These are phyloP conservation scores for Drosophila parabipectinata DNA, from an alignment of 1,140 invertebrate genomes.

Conservation along the genomic window DNA sequence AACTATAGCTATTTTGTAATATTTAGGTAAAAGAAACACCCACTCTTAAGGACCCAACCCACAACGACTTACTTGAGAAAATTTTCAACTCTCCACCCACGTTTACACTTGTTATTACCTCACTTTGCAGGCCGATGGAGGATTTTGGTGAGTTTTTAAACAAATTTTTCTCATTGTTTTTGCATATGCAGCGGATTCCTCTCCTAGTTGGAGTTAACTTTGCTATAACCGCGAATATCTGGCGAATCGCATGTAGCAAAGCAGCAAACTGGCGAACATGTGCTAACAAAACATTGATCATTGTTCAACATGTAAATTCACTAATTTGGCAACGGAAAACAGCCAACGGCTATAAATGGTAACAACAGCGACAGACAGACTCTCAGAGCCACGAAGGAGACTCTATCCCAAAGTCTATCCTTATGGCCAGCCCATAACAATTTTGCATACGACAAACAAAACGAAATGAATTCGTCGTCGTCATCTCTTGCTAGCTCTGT, in stretches of 20 bases:
- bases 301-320: constrained; percentile 83
- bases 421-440: constrained; percentile 68
- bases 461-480: constrained; percentile 71
- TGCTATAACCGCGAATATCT: constrained; percentile 42
- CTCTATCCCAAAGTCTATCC: constrained; percentile 38
- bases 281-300: constrained; percentile 83
- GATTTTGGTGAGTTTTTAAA: constrained; percentile 13
- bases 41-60: background rate
- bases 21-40: background rate
- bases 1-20: background rate
- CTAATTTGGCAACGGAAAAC: constrained; percentile 79
- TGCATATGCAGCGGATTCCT: constrained; percentile 36
- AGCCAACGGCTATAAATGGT: constrained; percentile 76
- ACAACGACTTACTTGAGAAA: constrained; percentile 3
- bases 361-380: constrained; percentile 57
- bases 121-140: constrained; percentile 18
- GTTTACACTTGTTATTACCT: constrained; percentile 46
- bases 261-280: constrained; percentile 65
- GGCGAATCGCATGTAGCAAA: constrained; percentile 31
- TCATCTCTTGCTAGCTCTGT: constrained; percentile 22
- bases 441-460: constrained; percentile 72
- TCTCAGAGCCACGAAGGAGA: constrained; percentile 23
- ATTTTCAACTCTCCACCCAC: constrained; percentile 18
- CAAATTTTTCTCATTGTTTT: constrained; percentile 63
- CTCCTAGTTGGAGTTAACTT: constrained; percentile 14